A percentile compares a stretch with the other conserved stretches of the same genome.
These are phyloP conservation scores for fruit fly (Drosophila melanogaster) DNA, from an alignment of 1,140 invertebrate genomes.

Conservation along the genomic window DNA sequence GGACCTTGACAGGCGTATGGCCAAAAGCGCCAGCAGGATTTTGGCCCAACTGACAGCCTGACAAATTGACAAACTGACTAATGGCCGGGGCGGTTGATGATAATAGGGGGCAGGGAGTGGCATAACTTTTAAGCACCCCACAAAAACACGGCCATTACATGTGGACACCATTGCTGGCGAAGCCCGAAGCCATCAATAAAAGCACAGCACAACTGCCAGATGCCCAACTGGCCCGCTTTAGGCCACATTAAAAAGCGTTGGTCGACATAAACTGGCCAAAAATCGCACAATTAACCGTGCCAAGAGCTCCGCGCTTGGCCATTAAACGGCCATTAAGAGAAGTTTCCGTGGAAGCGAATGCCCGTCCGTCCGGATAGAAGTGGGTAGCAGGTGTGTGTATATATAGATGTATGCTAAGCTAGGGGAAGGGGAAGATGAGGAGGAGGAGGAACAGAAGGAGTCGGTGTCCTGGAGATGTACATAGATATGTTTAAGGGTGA, in stretches of 20 bases:
- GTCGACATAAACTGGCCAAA: conserved; percentile 70
- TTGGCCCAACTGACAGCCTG: conserved; percentile 37
- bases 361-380: background rate
- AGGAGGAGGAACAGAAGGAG: background rate
- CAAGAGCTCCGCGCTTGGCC: conserved; percentile 45
- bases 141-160: conserved; percentile 77
- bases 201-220: conserved; percentile 44
- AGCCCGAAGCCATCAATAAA: conserved; percentile 73
- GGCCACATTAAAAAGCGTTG: conserved; percentile 67
- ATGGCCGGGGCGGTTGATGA: conserved; percentile 7
- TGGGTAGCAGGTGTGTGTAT: conserved; percentile 27
- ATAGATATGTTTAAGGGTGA: conserved; percentile 14
- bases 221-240: background rate
- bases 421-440: background rate
- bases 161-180: conserved; percentile 55
- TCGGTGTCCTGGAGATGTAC: background rate
- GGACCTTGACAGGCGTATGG: background rate
- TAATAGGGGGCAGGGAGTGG: conserved; percentile 8
- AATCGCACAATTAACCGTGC: conserved; percentile 75
- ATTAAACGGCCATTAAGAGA: conserved; percentile 70
- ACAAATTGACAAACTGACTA: conserved; percentile 53
- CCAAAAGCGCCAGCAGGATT: conserved; percentile 7
- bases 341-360: conserved; percentile 13
- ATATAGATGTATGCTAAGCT: background rate
- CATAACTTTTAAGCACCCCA: conserved; percentile 72